phyloP scores from a whole-genome alignment of 2,797 vertebrate species.

The Mus caroli region DNA sequence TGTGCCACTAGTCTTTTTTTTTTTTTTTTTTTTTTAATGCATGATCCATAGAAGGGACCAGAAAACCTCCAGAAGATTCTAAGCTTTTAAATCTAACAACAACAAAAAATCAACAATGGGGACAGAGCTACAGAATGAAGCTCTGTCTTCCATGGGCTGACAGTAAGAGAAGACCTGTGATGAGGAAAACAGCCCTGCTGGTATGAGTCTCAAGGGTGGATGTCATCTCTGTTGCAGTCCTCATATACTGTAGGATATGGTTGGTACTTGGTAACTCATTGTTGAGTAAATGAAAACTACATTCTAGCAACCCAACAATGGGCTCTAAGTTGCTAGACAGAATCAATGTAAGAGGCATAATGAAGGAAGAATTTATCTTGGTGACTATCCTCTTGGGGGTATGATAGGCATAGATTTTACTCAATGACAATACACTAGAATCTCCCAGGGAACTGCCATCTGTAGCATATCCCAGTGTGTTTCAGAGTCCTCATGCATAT shows the following conservation, averaged over 20 bases:
- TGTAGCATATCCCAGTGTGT: neutral
- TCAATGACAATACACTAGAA: neutral
- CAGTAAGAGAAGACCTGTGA: neutral
- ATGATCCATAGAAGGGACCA: neutral
- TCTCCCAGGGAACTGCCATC: neutral
- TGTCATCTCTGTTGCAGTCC: neutral
- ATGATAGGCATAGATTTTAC: neutral
- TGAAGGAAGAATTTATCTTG: neutral
- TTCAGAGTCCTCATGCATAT: too few species aligned
- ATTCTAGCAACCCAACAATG: neutral
- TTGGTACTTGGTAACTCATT: neutral
- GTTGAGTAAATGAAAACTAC: neutral
- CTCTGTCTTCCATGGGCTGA: neutral
- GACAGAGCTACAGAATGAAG: neutral
- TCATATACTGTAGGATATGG: neutral
- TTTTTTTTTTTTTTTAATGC: constrained; percentile 35
- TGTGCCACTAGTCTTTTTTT: constrained; percentile 1
- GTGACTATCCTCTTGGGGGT: neutral
- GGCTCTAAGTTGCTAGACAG: neutral
- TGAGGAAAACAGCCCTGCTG: neutral
- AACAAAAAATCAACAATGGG: neutral
- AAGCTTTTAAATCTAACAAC: neutral
- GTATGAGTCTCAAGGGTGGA: neutral
- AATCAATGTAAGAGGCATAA: neutral
- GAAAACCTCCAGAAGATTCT: neutral